Base-by-base conservation (phyloP, 2,797 vertebrate species). In the Petrocephalus schoutedeni region DNA sequence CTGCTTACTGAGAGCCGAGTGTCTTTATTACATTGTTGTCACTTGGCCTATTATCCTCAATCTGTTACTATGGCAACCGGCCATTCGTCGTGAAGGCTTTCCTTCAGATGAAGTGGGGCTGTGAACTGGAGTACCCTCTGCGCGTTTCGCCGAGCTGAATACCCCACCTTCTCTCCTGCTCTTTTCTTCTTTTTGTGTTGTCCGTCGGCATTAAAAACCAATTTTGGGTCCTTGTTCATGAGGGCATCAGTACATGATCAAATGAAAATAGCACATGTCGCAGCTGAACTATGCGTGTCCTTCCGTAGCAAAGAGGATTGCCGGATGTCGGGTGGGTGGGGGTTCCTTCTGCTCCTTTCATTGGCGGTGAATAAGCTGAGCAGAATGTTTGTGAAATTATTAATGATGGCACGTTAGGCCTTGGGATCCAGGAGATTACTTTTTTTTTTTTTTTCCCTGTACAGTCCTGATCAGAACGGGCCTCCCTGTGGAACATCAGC, bases 51-150 rank as follows among this genome's bases (percentile, higher is more conserved):
- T 49, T 89, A 90, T 91, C 90, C 16, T 91, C 89, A 88, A 87
- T 59, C 19, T 86, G 92, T 94, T 93, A 91, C 92, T 89, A 91
- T 87, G 93, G 91, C 32, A 92, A 92, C 91, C 54, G 57, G 74
- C 92, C 14, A 14, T 71, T 71, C 8, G 19, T 85, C 71, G 59
- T 84, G 56, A 83, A 84, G 21, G n/a, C 36, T 57, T 88, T 41
- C 58, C 41, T n/a, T 74, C 36, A 19, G 71, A 88, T 21, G 16
- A 84, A 88, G 41, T 88, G n/a, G 21, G 14, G 64, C n/a, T 84
- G 41, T 16, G 59, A 53, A 82, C 4, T 90, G 67, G 8, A 21
- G 54, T 61, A 2, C 4, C 85, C 23, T 8, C 54, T 85, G 23
- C 23, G 5, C 16, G 4, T 64, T 12, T 32, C 23, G 12, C 61